These are phyloP conservation scores for Cheilosia scutellata DNA, from an alignment of 2,888 invertebrate genomes.

Conservation along the genomic window DNA sequence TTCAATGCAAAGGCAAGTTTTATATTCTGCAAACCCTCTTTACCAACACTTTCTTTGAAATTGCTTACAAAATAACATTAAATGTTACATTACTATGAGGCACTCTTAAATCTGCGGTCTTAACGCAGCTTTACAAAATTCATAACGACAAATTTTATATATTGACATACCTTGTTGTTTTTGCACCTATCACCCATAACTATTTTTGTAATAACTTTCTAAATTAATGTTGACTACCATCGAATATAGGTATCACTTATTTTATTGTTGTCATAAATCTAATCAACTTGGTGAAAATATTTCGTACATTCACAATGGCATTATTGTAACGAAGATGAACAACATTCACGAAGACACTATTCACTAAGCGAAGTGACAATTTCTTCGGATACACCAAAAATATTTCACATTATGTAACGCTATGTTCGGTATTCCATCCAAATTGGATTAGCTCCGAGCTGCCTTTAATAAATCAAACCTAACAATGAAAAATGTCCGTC, in stretches of 20 bases:
- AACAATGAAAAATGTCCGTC: not conserved
- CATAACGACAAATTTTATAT: no score
- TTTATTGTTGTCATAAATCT: not conserved
- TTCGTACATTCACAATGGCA: not conserved
- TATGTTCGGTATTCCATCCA: not conserved
- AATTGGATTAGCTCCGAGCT: not conserved
- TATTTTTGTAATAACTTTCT: conserved; percentile 1
- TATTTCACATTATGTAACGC: conserved; percentile 4
- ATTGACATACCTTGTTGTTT: not conserved
- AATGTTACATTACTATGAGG: no score
- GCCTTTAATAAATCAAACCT: not conserved
- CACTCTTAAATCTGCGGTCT: no score
- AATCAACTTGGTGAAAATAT: conserved; percentile 2
- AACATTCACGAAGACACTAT: not conserved
- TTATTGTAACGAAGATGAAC: not conserved
- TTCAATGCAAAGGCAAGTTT: no score
- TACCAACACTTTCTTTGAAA: no score
- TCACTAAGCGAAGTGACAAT: not conserved
- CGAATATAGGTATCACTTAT: not conserved
- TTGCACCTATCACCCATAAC: not conserved
- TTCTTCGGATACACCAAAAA: not conserved
- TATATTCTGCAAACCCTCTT: no score
- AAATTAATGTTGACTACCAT: not conserved
- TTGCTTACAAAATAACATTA: no score
- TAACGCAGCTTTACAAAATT: no score